A percentile compares a stretch with the other conserved stretches of the same genome.
phyloP scores from a whole-genome alignment of 2,113 vertebrate species.

The Cheirogaleus medius region DNA sequence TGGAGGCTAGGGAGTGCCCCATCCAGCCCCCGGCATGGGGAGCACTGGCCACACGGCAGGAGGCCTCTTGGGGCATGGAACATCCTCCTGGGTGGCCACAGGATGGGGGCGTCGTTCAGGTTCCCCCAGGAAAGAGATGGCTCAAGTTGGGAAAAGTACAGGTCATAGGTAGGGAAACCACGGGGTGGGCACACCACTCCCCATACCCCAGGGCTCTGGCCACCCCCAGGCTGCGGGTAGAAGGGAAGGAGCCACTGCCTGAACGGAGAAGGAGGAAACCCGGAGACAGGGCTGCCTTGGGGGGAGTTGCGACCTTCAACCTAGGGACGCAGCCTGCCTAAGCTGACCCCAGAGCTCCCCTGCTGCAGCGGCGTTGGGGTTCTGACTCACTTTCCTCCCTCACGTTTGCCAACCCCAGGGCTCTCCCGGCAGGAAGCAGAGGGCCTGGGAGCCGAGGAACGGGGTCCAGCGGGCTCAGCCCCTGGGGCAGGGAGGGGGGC shows the following conservation, averaged over 20 bases:
- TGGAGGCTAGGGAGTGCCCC: fast-evolving
- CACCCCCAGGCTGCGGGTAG: not conserved
- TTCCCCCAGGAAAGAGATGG: not conserved
- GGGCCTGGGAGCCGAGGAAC: no score
- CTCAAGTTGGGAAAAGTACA: not conserved
- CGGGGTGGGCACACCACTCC: fast-evolving
- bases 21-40: not conserved
- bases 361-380: not conserved
- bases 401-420: no score
- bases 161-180: not conserved
- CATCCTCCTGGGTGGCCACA: not conserved
- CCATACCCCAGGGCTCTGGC: fast-evolving
- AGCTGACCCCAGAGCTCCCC: not conserved
- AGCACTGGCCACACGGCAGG: not conserved
- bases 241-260: not conserved
- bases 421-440: not conserved
- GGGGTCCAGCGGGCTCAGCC: not conserved
- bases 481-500: not conserved
- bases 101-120: not conserved
- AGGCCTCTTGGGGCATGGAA: not conserved
- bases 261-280: not conserved
- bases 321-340: not conserved
- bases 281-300: no score
- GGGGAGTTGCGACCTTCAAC: not conserved
- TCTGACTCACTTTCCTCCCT: not conserved